Conservation (phyloP, 2,888 invertebrate species). For the Melangyna quadrimaculata region DNA sequence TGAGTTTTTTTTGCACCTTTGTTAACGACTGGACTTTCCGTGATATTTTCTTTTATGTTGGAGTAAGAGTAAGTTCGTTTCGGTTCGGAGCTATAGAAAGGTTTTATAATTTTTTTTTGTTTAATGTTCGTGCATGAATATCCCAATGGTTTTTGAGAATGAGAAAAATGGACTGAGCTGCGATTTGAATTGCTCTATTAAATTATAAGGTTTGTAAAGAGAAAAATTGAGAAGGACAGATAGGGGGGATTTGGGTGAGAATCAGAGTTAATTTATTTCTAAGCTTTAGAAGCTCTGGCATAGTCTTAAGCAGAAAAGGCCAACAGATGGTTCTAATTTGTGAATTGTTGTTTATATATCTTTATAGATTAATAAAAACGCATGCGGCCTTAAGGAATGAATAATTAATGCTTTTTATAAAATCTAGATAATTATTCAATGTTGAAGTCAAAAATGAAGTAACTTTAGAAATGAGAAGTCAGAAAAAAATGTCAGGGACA, state of each 20-base stretch:
- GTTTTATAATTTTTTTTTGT: slow-evolving; percentile 5
- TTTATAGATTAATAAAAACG: too few species aligned
- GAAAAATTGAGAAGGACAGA: not conserved
- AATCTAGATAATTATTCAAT: too few species aligned
- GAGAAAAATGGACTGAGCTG: slow-evolving; percentile 12
- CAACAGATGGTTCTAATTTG: too few species aligned
- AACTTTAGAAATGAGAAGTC: too few species aligned
- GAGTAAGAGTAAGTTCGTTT: not conserved
- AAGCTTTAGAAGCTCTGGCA: not conserved
- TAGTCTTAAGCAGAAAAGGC: not conserved
- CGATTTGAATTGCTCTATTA: slow-evolving; percentile 41
- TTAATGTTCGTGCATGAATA: slow-evolving; percentile 48
- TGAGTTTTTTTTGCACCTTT: slow-evolving; percentile 27
- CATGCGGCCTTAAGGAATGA: too few species aligned
- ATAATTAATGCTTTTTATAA: too few species aligned
- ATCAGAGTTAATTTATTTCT: not conserved
- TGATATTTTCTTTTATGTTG: slow-evolving; percentile 19
- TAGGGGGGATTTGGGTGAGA: not conserved
- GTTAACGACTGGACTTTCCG: slow-evolving; percentile 26
- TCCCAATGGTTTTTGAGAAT: slow-evolving; percentile 13
- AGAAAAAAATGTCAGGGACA: too few species aligned
- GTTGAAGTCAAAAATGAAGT: too few species aligned
- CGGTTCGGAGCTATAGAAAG: not conserved
- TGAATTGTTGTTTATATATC: too few species aligned
- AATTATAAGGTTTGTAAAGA: not conserved